Evolutionary conservation across 2,113 vertebrate species (phyloP).

Genomic region (Murina feae): DNA sequence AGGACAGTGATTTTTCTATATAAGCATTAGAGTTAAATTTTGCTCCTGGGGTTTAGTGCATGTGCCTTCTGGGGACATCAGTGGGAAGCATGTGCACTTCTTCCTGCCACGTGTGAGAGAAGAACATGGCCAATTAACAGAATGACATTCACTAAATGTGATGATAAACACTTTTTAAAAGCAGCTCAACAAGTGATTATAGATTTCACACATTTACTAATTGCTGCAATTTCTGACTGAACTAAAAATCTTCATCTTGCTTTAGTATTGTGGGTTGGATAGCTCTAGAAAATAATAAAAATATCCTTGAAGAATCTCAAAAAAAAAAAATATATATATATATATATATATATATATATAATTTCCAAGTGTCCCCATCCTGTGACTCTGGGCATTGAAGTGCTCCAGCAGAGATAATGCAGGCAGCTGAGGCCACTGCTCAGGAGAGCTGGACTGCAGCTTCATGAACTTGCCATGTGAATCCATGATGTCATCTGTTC

Average conservation of each 20-base stretch:
- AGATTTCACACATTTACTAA: slow-evolving; percentile 76
- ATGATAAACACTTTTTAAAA: slow-evolving; percentile 75
- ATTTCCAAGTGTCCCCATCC: neutral
- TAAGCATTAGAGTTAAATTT: slow-evolving; percentile 46
- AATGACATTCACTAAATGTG: slow-evolving; percentile 73
- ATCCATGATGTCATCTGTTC: slow-evolving; percentile 59
- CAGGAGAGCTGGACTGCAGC: neutral
- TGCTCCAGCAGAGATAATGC: slow-evolving; percentile 16
- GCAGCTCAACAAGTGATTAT: slow-evolving; percentile 76
- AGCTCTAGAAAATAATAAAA: slow-evolving; percentile 46
- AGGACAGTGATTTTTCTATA: slow-evolving; percentile 47
- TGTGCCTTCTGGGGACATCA: slow-evolving; percentile 49
- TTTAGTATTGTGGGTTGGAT: slow-evolving; percentile 28
- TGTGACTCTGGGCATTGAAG: neutral
- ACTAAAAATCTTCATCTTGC: slow-evolving; percentile 61
- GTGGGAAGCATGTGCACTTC: slow-evolving; percentile 50
- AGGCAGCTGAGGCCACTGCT: neutral
- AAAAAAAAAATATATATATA: too few species aligned
- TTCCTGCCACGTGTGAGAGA: slow-evolving; percentile 64
- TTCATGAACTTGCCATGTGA: slow-evolving; percentile 45
- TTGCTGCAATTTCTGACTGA: slow-evolving; percentile 73
- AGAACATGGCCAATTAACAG: slow-evolving; percentile 71
- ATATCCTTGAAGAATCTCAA: neutral
- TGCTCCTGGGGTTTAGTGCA: slow-evolving; percentile 29
- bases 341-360: too few species aligned